Evolutionary conservation across 2,113 vertebrate species (phyloP), one percentile per base, ranked within the genome.

Genomic region (Sorex araneus): DNA sequence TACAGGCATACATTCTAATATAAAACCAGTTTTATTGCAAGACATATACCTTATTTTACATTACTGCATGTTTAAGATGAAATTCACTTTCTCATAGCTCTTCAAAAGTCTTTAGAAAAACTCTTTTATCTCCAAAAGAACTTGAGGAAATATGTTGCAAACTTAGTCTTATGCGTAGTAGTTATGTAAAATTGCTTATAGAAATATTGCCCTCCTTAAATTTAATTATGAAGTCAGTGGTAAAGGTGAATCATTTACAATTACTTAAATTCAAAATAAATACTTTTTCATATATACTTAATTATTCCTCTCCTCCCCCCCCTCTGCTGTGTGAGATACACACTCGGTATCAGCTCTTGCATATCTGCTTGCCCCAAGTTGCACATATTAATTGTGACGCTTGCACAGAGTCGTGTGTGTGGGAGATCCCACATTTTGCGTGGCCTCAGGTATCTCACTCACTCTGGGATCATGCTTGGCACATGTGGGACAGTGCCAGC

Each of bases 131-230:
- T 94, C 50, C 21, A 86, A 87, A 91, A 69, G 57, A 54, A 28
- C 77, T 84, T 82, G 77, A 94, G 54, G 84, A 84, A 92, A 78
- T 82, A 36, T 1, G 71, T 60, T 92, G 15, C 67, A 75, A 89
- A 19, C 40, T 84, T 77, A 84, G 45, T 91, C 25, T 83, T 80
- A 28, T 64, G 13, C 60, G 16, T 80, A 73, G 12, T 54, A 80
- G 34, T 81, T 86, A 84, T 45, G 25, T 66, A 78, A 81, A 91
- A 91, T 73, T 36, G 84, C 75, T 89, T 86, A 60, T 60, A 16
- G 21, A 60, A 60, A 43, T 89, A 50, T 74, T 75, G 43, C 8
- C 77, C 9, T 91, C 19, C 87, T 95, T 94, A 92, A 92, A 57
- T 88, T 28, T 92, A 30, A 83, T 71, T 90, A 63, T 81, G 71